These are phyloP conservation scores for Heliothis subflexa DNA, from an alignment of 1,140 invertebrate genomes.

Conservation along the genomic window DNA sequence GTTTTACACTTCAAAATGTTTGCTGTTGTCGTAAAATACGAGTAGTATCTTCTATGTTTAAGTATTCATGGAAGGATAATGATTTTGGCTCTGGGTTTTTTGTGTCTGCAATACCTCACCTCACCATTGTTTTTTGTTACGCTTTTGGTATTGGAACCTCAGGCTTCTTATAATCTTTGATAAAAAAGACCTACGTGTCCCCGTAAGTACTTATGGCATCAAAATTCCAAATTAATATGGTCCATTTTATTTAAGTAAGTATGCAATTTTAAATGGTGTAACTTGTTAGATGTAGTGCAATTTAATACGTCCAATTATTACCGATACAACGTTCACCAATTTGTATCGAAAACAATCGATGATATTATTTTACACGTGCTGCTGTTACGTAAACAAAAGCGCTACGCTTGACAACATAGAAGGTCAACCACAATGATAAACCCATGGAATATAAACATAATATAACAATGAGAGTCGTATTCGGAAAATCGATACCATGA, in stretches of 20 bases:
- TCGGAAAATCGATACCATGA: not conserved
- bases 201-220: too few relatives aligned
- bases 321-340: too few relatives aligned
- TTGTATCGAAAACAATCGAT: not conserved
- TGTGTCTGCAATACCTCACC: not conserved
- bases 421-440: conserved; percentile 23
- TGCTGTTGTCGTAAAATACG: conserved; percentile 30
- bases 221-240: too few relatives aligned
- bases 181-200: too few relatives aligned
- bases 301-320: too few relatives aligned
- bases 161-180: too few relatives aligned
- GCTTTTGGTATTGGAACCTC: not conserved
- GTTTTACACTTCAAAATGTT: conserved; percentile 46
- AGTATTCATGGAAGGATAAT: conserved; percentile 29
- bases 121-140: too few relatives aligned
- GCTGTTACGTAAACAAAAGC: not conserved
- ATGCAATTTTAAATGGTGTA: too few relatives aligned
- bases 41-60: conserved; percentile 20
- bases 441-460: not conserved
- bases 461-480: not conserved
- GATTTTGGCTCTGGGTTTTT: conserved; percentile 11
- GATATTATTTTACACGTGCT: not conserved
- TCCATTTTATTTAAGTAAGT: too few relatives aligned
- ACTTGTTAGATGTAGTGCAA: too few relatives aligned
- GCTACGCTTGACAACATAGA: conserved; percentile 12